Conservation (phyloP, 2,113 vertebrate genomes). For the Ceyx cyanopectus region DNA sequence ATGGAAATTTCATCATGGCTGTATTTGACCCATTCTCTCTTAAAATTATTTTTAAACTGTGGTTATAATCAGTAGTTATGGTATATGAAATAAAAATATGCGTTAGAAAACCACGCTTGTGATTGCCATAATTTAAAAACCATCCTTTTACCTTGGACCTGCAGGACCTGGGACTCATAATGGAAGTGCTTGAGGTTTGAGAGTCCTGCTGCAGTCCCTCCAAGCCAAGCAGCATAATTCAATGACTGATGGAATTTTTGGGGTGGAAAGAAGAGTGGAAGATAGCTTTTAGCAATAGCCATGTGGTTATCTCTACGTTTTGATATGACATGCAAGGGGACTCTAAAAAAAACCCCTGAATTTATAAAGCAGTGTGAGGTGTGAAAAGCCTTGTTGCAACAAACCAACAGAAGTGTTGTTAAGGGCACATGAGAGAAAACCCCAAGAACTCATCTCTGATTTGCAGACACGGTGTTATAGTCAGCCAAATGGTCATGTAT, state of each 20-base stretch:
- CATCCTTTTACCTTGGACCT: background rate
- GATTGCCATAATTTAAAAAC: background rate
- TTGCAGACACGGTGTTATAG: background rate
- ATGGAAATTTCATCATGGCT: background rate
- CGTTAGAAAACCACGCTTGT: background rate
- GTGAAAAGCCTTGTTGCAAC: constrained; percentile 2
- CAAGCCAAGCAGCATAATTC: background rate
- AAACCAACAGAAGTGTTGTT: background rate
- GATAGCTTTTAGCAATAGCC: background rate
- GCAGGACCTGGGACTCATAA: background rate
- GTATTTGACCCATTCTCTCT: background rate
- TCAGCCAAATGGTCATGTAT: constrained; percentile 22
- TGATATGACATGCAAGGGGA: background rate
- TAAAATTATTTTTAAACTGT: background rate
- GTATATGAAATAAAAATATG: background rate
- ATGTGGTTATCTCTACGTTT: background rate
- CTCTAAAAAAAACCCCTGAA: background rate
- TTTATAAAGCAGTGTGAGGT: constrained; percentile 1
- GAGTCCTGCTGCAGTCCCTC: background rate
- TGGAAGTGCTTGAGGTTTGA: background rate
- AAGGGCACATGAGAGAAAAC: background rate
- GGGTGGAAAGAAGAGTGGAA: background rate
- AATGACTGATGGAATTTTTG: background rate
- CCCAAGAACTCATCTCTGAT: background rate
- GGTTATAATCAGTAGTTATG: background rate